Evolutionary conservation across 2,797 vertebrate genomes (phyloP).

Genomic region (Phoeniculus purpureus): DNA sequence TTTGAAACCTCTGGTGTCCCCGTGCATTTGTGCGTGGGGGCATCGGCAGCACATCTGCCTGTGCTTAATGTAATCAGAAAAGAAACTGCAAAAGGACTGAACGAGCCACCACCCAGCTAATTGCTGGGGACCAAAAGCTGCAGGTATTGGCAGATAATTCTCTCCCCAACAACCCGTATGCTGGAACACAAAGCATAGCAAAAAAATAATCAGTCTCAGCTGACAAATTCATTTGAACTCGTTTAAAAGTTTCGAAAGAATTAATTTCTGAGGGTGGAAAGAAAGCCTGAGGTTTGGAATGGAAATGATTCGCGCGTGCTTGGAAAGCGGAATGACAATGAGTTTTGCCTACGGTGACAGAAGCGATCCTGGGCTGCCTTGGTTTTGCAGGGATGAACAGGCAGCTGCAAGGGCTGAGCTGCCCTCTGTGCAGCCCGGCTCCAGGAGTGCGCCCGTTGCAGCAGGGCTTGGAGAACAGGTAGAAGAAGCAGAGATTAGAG

Average conservation of each 20-base stretch:
- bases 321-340: neutral
- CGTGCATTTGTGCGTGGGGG: neutral
- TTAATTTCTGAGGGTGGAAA: neutral
- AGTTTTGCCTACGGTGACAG: neutral
- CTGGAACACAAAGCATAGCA: neutral
- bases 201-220: neutral
- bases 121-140: neutral
- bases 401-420: neutral
- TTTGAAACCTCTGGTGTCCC: neutral
- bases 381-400: neutral
- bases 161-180: neutral
- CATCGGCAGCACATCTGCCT: neutral
- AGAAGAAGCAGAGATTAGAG: neutral
- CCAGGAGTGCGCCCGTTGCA: accelerated
- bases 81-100: neutral
- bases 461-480: neutral
- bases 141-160: neutral
- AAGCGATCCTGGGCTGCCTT: neutral
- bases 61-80: neutral
- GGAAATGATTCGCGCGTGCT: neutral
- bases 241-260: neutral
- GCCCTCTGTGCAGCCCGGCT: neutral
- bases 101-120: neutral
- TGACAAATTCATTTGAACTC: neutral
- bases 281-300: neutral